Percentiles rank a stretch among this genome's conserved stretches.
These are phyloP conservation scores for Toxotes jaculatrix DNA, from an alignment of 2,113 vertebrate genomes.

Conservation along the genomic window DNA sequence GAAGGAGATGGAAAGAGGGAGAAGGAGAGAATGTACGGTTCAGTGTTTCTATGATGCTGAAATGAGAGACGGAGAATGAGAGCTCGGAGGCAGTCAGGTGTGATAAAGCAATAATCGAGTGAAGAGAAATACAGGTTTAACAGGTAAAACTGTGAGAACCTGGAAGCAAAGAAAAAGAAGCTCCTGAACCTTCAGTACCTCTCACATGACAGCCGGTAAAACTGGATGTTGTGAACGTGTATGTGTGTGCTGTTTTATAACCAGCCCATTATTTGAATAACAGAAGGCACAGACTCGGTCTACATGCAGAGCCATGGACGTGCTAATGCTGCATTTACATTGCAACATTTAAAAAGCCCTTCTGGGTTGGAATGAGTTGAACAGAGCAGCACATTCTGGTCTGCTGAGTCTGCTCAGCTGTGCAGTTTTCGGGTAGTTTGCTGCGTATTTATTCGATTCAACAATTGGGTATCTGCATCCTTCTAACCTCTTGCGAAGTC, in stretches of 20 bases:
- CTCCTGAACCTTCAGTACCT: constrained; percentile 11
- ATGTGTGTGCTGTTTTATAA: constrained; percentile 28
- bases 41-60: constrained; percentile 51
- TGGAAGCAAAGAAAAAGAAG: neutral
- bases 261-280: constrained; percentile 38
- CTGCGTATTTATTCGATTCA: constrained; percentile 53
- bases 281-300: constrained; percentile 31
- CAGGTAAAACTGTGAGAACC: constrained; percentile 24
- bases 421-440: constrained; percentile 43
- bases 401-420: constrained; percentile 57
- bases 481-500: constrained; percentile 27
- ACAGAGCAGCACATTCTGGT: constrained; percentile 60
- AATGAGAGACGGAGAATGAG: constrained; percentile 45
- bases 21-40: constrained; percentile 26
- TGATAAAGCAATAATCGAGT: constrained; percentile 58
- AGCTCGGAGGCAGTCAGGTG: constrained; percentile 54
- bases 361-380: constrained; percentile 51
- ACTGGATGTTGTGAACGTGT: neutral
- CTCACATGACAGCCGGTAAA: constrained; percentile 31
- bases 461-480: constrained; percentile 52
- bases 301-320: constrained; percentile 15
- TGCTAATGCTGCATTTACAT: constrained; percentile 66
- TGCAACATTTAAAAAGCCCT: constrained; percentile 59
- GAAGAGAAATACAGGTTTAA: constrained; percentile 36
- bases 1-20: constrained; percentile 39